These are phyloP conservation scores for Drosophila fuyamai DNA, from an alignment of 1,140 invertebrate species.

Conservation along the genomic window DNA sequence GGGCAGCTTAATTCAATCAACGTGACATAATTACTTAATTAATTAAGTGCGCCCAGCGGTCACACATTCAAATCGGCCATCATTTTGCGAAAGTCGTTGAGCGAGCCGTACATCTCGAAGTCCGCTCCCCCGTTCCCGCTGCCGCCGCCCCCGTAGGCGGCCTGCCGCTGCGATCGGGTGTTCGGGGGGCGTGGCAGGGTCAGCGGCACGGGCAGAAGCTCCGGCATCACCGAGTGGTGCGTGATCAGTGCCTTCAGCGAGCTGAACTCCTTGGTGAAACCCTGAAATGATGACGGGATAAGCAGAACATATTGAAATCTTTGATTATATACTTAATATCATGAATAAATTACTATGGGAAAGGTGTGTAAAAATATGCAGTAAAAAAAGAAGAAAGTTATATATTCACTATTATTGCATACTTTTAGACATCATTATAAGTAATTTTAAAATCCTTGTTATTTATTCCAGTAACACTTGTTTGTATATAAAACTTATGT, in stretches of 20 bases:
- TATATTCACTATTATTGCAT: no score
- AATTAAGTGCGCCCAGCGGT: constrained; percentile 67
- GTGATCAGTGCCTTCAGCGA: constrained; percentile 95
- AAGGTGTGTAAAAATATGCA: no score
- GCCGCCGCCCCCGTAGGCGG: constrained; percentile 22
- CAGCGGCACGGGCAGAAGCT: constrained; percentile 96
- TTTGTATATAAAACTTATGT: no score
- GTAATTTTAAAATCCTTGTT: no score
- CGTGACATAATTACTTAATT: constrained; percentile 80
- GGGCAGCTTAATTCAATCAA: constrained; percentile 69
- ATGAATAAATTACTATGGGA: no score
- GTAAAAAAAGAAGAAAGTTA: no score
- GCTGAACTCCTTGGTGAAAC: constrained; percentile 97
- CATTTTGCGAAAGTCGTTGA: constrained; percentile 93
- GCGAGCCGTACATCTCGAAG: constrained; percentile 91
- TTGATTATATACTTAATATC: no score
- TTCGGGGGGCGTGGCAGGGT: constrained; percentile 91
- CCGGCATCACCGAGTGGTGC: constrained; percentile 97
- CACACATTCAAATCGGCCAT: constrained; percentile 91
- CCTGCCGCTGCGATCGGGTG: constrained; percentile 86
- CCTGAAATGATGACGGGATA: constrained; percentile 87
- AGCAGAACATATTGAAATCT: not conserved
- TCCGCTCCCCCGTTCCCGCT: constrained; percentile 56
- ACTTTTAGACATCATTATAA: no score
- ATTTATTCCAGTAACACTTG: no score